phyloP scores from a whole-genome alignment of 2,797 vertebrate species.

The Falco novaeseelandiae region DNA sequence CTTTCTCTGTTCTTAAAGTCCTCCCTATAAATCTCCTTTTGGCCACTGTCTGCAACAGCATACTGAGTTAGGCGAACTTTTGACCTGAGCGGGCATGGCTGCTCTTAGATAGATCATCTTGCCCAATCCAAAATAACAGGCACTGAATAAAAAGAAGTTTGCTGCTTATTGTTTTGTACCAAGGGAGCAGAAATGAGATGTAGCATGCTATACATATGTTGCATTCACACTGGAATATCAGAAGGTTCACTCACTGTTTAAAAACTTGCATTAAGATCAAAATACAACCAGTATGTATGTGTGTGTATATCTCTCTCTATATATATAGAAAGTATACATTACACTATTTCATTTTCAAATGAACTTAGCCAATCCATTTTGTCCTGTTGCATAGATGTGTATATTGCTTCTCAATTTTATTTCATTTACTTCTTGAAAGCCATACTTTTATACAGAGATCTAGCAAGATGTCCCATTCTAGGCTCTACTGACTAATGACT shows the following conservation, averaged over 20 bases:
- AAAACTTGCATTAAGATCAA: background rate
- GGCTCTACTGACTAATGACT: background rate
- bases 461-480: background rate
- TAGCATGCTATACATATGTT: background rate
- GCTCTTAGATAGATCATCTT: background rate
- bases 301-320: too few relatives aligned
- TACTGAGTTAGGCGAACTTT: background rate
- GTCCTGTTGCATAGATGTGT: background rate
- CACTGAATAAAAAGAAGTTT: background rate
- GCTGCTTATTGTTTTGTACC: background rate
- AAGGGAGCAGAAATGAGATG: background rate
- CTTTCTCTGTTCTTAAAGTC: background rate
- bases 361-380: background rate
- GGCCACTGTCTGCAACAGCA: fast-evolving
- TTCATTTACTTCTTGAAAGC: background rate
- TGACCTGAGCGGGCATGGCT: background rate
- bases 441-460: background rate
- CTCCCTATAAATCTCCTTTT: background rate
- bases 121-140: background rate
- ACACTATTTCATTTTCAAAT: background rate
- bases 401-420: background rate
- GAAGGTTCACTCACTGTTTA: background rate
- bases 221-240: background rate
- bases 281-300: background rate
- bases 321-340: too few relatives aligned